Base-by-base conservation (phyloP, 2,113 vertebrate genomes). In the Scophthalmus maximus region DNA sequence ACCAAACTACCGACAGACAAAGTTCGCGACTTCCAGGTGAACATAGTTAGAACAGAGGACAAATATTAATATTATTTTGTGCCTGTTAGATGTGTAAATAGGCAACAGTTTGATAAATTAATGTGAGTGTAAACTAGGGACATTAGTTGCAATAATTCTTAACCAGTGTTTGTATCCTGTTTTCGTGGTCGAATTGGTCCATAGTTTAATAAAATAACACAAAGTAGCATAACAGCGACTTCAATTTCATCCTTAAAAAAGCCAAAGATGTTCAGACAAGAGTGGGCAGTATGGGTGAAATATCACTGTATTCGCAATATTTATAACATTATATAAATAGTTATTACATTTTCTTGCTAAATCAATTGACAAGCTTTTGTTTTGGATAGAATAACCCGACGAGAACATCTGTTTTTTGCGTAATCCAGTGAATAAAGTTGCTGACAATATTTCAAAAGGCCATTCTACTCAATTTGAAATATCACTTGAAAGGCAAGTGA, bases 381-480 rank as follows among this genome's bases (percentile, higher is more conserved):
- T 23, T 57, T 34, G 10, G 6, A 26, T 25, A 27, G 17, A 8
- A n/a, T 20, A 36, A 34, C 32, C 30, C 15, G 22, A 9, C 25
- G 6, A 12, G 34, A 59, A 59, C 34, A 40, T 59, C 36, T 59
- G 36, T 42, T 38, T 40, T 32, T 22, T 58, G 32, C 8, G 32
- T 23, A 23, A 38, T 38, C 32, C 14, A 23, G n/a, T 58, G n/a
- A 38, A 36, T 58, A 38, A 38, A 23, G n/a, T 11, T 17, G 20
- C 20, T 9, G 22, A 36, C n/a, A 57, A 27, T 25, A n/a, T 60
- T 60, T 8, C 57, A 61, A 44, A 61, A 27, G 25, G 17, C 38
- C 58, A 8, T 36, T 26, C 30, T 56, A 71, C 40, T 38, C 3
- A 5, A 44, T 29, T 47, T 12, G 22, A 59, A 44, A 72, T 36